phyloP scores from a whole-genome alignment of 2,113 vertebrate species.

The Microcebus lehilahytsara region DNA sequence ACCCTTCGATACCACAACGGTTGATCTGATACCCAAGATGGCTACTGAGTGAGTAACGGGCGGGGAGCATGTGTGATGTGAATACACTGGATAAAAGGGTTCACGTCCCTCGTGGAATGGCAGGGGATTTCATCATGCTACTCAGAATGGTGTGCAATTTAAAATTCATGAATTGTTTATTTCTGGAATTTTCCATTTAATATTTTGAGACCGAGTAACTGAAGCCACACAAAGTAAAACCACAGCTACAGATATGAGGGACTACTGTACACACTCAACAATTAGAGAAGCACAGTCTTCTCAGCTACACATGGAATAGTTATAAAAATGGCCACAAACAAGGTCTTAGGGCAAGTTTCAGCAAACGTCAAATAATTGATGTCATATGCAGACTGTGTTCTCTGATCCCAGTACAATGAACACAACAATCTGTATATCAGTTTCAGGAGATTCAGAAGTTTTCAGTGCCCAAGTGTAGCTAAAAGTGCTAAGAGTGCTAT shows the following conservation, averaged over 20 bases:
- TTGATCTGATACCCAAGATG: not conserved
- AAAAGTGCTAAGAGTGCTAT: not conserved
- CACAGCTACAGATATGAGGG: not conserved
- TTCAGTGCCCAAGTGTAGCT: not conserved
- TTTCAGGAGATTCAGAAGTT: not conserved
- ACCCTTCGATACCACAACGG: not conserved
- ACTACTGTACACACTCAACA: not conserved
- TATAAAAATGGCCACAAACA: not conserved
- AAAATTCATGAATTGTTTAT: not conserved
- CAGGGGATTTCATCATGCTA: not conserved
- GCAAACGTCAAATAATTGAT: not conserved
- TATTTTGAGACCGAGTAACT: not conserved
- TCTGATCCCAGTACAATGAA: not conserved
- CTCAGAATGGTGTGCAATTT: not conserved
- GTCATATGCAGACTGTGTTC: not conserved
- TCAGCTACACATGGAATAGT: not conserved
- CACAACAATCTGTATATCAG: not conserved
- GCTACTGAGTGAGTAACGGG: not conserved
- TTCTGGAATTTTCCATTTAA: not conserved
- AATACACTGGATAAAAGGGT: not conserved
- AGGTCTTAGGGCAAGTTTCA: not conserved
- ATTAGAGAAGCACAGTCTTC: conserved; percentile 9
- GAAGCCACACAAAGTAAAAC: not conserved
- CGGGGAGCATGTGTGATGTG: not conserved
- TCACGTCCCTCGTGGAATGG: not conserved